Evolutionary conservation across 2,797 vertebrate genomes (phyloP), one percentile per base, ranked within the genome.

Genomic region (Apodemus agrarius): DNA sequence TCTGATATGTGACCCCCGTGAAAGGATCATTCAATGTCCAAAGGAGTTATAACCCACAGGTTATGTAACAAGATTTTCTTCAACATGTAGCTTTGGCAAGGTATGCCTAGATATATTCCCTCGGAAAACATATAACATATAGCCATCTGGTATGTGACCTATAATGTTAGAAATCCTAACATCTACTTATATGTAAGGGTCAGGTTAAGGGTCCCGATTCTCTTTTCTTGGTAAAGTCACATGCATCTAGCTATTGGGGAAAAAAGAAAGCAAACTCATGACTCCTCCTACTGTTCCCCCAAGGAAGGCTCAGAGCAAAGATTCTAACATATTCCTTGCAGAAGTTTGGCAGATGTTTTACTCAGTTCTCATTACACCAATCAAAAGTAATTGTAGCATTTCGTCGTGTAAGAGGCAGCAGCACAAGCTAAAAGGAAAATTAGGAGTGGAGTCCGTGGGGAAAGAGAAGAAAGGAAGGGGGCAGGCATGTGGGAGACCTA

Each of bases 301-400:
- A 26, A 26, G 74, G 81, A 84, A 76, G 75, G 3, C n/a, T 13
- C 6, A 89, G 21, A 93, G 26, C 8, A 16, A 95, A 89, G 87
- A 84, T 22, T 61, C 37, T 57, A 80, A 79, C 7, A 59, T 10
- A 31, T 29, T 81, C 80, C 22, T 84, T 91, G 87, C 22, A 85
- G 84, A 65, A 65, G 37, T 59, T 79, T 78, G 22, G 86, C 86
- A 78, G 21, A 16, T 91, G 19, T 97, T 97, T 97, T 97, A 97
- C 80, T 96, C 82, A 89, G n/a, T 34, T 37, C 12, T 40, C 2
- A 37, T 43, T 82, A 65, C 13, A 46, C 49, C 65, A n/a, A 34
- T 43, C 40, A 49, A 76, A 14, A 61, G n/a, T 49, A 24, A 83
- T 93, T 1, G 40, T 16, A 84, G 49, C n/a, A 13, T 88, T 61